A percentile compares a stretch with the other conserved stretches of the same genome.
phyloP scores from a whole-genome alignment of 2,113 vertebrate species.

The Prolemur simus region DNA sequence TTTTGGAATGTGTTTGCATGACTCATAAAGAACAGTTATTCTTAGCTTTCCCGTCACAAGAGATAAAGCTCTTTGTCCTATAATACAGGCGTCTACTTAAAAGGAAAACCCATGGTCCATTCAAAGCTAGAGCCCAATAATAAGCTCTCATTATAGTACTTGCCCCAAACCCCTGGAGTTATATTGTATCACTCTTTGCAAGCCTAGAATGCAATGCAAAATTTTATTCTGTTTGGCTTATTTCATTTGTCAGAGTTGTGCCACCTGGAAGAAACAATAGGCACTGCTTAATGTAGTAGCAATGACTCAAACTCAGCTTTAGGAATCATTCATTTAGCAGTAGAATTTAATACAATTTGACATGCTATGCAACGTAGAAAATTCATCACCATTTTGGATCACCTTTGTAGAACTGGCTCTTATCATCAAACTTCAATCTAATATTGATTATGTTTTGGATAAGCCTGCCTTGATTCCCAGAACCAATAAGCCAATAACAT shows the following conservation, averaged over 20 bases:
- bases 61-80: constrained; percentile 77
- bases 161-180: constrained; percentile 41
- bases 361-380: neutral
- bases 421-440: constrained; percentile 44
- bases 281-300: neutral
- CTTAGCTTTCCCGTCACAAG: constrained; percentile 76
- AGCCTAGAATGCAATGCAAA: constrained; percentile 43
- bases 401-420: neutral
- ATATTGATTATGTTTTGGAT: constrained; percentile 29
- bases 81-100: constrained; percentile 67
- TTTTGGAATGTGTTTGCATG: constrained; percentile 80
- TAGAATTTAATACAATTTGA: neutral
- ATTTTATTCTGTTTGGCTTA: constrained; percentile 4
- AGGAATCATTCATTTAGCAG: constrained; percentile 15
- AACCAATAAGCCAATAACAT: constrained; percentile 27
- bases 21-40: constrained; percentile 80
- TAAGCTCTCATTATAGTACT: constrained; percentile 53
- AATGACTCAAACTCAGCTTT: constrained; percentile 14
- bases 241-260: constrained; percentile 29
- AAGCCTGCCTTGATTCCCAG: constrained; percentile 32
- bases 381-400: neutral
- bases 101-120: constrained; percentile 68
- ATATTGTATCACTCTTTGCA: constrained; percentile 43
- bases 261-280: neutral
- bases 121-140: constrained; percentile 59